phyloP scores from a whole-genome alignment of 2,113 vertebrate species.

The Neotragus pygmaeus region DNA sequence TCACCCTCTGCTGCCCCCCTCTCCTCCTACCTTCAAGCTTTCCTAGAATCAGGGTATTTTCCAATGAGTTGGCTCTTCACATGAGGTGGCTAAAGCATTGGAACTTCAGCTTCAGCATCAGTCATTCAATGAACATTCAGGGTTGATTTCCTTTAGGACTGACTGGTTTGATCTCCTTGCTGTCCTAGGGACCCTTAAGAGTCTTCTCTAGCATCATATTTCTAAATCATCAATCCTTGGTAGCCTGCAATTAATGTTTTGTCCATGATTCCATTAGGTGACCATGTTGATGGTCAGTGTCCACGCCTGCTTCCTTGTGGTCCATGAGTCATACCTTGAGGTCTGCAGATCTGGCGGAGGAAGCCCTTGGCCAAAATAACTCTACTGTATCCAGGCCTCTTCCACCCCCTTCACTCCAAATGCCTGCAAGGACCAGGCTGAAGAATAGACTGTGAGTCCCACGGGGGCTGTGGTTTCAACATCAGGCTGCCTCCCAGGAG shows the following conservation, averaged over 20 bases:
- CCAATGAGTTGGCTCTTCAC: background rate
- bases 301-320: constrained; percentile 39
- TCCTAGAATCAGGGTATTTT: background rate
- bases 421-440: constrained; percentile 54
- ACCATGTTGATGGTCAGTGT: constrained; percentile 3
- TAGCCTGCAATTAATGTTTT: constrained; percentile 36
- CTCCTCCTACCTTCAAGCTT: background rate
- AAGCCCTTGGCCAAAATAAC: constrained; percentile 22
- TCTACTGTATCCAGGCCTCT: constrained; percentile 10
- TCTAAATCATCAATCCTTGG: background rate
- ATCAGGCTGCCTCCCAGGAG: constrained; percentile 37
- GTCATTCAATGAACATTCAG: background rate
- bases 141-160: background rate
- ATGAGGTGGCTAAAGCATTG: background rate
- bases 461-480: constrained; percentile 22
- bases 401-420: constrained; percentile 12
- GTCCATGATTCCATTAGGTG: background rate
- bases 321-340: background rate
- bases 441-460: background rate
- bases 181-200: background rate
- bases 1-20: background rate
- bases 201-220: background rate
- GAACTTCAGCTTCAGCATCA: background rate
- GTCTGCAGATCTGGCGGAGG: background rate
- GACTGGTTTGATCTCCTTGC: background rate